Conservation (phyloP, 2,113 vertebrate species). For the Spea multiplicata region DNA sequence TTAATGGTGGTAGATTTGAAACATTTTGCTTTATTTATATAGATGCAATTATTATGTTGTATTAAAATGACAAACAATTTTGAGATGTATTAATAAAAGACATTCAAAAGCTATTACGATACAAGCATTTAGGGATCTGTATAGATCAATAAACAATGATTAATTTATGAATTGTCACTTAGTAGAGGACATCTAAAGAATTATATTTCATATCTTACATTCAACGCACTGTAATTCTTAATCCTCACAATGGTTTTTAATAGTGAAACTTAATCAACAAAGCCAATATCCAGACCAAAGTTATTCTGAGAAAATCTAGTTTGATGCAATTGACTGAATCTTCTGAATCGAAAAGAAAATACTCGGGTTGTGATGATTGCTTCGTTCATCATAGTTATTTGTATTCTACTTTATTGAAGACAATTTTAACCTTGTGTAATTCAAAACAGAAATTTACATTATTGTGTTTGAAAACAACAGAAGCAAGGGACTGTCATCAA, state of each 20-base stretch:
- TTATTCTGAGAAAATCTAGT: not conserved
- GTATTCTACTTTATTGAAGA: not conserved
- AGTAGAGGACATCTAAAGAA: no score
- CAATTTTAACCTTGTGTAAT: slow-evolving; percentile 10
- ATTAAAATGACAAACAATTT: no score
- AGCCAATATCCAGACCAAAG: not conserved
- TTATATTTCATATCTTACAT: no score
- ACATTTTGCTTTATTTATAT: no score
- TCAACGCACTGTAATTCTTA: no score
- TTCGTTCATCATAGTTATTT: not conserved
- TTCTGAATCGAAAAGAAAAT: not conserved
- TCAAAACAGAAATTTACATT: not conserved
- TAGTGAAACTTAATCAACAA: not conserved
- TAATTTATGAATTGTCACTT: no score
- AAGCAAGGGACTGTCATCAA: not conserved
- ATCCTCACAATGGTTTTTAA: not conserved
- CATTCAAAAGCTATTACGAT: no score
- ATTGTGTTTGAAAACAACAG: not conserved
- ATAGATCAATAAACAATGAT: no score
- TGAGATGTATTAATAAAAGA: no score
- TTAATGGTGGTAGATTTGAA: no score
- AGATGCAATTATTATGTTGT: no score
- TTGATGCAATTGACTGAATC: slow-evolving; percentile 1
- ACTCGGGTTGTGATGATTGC: not conserved
- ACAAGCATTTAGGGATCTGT: no score